A percentile compares a stretch with the other conserved stretches of the same genome.
phyloP scores from a whole-genome alignment of 2,888 invertebrate genomes.

The Drosophila mulleri region DNA sequence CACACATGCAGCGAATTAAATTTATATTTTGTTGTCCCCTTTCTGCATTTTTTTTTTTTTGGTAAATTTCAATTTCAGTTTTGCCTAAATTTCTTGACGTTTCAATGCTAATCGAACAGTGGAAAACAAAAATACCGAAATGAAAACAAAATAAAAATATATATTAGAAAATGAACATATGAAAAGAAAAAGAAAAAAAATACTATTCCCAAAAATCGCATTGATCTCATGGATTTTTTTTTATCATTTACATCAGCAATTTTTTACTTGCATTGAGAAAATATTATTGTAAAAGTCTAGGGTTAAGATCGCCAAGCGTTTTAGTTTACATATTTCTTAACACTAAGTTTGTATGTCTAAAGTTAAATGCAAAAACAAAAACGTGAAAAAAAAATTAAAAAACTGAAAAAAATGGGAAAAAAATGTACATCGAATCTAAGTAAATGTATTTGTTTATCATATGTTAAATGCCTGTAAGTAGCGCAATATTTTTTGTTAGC shows the following conservation, averaged over 20 bases:
- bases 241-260: conserved; percentile 67
- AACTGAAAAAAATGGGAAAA: neutral
- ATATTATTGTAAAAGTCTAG: conserved; percentile 58
- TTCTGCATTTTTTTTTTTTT: neutral
- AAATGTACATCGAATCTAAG: conserved; percentile 19
- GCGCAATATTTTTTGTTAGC: conserved; percentile 42
- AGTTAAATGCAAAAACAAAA: conserved; percentile 17
- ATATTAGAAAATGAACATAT: conserved; percentile 15
- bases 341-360: conserved; percentile 35
- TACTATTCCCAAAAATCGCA: conserved; percentile 85
- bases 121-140: conserved; percentile 50
- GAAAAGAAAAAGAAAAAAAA: conserved; percentile 62
- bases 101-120: conserved; percentile 72
- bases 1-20: conserved; percentile 27
- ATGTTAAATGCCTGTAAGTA: conserved; percentile 55
- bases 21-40: conserved; percentile 30
- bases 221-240: conserved; percentile 84
- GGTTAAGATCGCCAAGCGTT: conserved; percentile 71
- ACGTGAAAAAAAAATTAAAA: neutral
- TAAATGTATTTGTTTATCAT: conserved; percentile 19
- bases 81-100: conserved; percentile 57
- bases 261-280: conserved; percentile 67
- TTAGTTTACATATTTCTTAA: conserved; percentile 62
- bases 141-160: conserved; percentile 43
- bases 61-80: conserved; percentile 41